Evolutionary conservation across 2,888 invertebrate species (phyloP).

Genomic region (Dicyrtomina minuta): DNA sequence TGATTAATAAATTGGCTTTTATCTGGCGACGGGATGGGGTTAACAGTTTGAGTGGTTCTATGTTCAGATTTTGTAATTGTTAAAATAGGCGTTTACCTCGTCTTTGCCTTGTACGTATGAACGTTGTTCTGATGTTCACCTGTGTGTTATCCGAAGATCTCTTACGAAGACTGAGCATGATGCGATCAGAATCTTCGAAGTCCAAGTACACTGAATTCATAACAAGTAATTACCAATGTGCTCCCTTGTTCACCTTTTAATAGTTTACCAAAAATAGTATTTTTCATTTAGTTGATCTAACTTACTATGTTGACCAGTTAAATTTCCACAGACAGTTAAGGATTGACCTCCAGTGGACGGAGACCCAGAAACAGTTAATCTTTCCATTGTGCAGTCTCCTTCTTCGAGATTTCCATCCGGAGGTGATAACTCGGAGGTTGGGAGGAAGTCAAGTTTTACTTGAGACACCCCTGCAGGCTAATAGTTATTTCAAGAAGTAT

Average conservation of each 20-base stretch:
- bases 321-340: conserved; percentile 37
- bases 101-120: not conserved
- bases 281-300: too few relatives aligned
- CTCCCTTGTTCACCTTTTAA: too few relatives aligned
- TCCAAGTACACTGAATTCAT: conserved; percentile 45
- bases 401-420: not conserved
- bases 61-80: not conserved
- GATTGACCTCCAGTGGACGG: conserved; percentile 11
- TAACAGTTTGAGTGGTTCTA: not conserved
- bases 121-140: not conserved
- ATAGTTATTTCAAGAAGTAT: not conserved
- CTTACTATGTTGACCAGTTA: conserved; percentile 39
- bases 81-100: not conserved
- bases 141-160: not conserved
- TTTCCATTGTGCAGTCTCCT: conserved; percentile 32
- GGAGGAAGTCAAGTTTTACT: conserved; percentile 37
- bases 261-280: not conserved
- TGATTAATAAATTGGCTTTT: not conserved
- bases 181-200: conserved; percentile 34
- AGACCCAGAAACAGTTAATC: conserved; percentile 22
- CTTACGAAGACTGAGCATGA: conserved; percentile 24
- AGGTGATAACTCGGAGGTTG: not conserved
- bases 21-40: not conserved
- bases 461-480: conserved; percentile 43
- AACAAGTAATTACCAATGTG: not conserved